Evolutionary conservation across 2,797 vertebrate species (phyloP).

Genomic region (Gastrophryne carolinensis): DNA sequence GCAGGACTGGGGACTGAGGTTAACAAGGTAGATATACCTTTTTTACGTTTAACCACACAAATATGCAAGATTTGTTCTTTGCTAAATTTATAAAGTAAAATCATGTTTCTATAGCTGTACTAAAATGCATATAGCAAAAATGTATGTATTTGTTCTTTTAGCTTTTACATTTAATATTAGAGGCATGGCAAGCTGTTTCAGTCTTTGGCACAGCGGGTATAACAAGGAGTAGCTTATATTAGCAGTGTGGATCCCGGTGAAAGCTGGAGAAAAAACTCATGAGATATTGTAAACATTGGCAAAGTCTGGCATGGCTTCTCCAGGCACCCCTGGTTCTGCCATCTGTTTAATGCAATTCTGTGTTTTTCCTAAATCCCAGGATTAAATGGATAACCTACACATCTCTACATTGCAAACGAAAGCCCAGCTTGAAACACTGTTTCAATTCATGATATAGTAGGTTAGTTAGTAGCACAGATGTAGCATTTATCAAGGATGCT

Average conservation of each 20-base stretch:
- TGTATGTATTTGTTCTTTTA: constrained; percentile 18
- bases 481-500: too few species aligned
- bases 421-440: too few species aligned
- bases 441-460: too few species aligned
- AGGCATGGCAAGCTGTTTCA: constrained; percentile 34
- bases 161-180: constrained; percentile 35
- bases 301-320: constrained; percentile 25
- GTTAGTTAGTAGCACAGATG: too few species aligned
- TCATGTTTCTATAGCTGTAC: neutral
- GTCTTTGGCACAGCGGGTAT: constrained; percentile 20
- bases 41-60: too few species aligned
- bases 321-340: constrained; percentile 25
- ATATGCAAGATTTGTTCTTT: too few species aligned
- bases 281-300: constrained; percentile 14
- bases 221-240: constrained; percentile 18
- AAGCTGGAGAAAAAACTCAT: constrained; percentile 35
- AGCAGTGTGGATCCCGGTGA: constrained; percentile 32
- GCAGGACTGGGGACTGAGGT: too few species aligned
- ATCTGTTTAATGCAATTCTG: constrained; percentile 6
- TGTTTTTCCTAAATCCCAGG: neutral
- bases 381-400: too few species aligned
- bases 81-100: neutral
- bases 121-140: neutral
- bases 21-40: too few species aligned
- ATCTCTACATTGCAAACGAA: too few species aligned